These are phyloP conservation scores for Cacoxenus indagator DNA, from an alignment of 2,888 invertebrate genomes.

Conservation along the genomic window DNA sequence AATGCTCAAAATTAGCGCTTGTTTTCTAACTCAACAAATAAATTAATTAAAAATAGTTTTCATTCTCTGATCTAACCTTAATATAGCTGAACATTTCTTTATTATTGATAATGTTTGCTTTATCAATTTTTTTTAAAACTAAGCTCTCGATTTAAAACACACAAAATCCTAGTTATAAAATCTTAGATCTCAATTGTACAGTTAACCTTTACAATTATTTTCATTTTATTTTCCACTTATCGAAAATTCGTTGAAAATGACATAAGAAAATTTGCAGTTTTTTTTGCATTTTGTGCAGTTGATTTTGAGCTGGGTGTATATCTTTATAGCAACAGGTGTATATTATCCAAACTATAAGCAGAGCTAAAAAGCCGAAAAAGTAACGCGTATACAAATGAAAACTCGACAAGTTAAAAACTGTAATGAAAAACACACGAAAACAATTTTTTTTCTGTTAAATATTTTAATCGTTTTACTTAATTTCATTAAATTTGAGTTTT, in stretches of 20 bases:
- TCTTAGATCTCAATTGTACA: background rate
- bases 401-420: background rate
- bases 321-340: constrained; percentile 17
- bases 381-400: background rate
- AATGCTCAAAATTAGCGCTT: constrained; percentile 20
- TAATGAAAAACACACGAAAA: background rate
- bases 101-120: background rate
- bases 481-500: too few species aligned
- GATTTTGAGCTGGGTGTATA: constrained; percentile 66
- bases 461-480: constrained; percentile 26
- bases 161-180: background rate
- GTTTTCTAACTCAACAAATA: constrained; percentile 1
- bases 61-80: background rate
- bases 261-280: constrained; percentile 7
- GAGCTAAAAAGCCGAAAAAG: background rate
- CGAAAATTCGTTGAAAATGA: background rate
- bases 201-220: background rate
- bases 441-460: background rate
- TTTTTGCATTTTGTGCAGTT: constrained; percentile 59
- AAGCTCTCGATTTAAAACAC: background rate
- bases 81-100: constrained; percentile 3
- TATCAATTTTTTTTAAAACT: background rate
- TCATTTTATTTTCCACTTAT: background rate
- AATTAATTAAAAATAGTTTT: constrained; percentile 13
- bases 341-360: constrained; percentile 8